Evolutionary conservation across 2,888 invertebrate species (phyloP).

Genomic region (Strigamia maritima): DNA sequence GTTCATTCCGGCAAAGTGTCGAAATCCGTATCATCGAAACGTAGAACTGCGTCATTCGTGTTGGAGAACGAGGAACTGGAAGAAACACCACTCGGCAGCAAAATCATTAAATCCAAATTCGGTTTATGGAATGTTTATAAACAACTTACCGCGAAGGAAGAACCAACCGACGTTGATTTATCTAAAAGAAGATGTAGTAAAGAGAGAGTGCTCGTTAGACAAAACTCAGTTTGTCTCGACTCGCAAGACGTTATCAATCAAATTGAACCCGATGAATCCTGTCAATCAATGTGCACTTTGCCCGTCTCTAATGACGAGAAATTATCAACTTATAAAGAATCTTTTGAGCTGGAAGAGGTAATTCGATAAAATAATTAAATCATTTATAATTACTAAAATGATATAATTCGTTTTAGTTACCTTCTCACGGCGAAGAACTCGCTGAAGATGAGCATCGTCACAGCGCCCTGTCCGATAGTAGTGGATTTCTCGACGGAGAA

Average conservation of each 20-base stretch:
- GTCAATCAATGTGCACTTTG: neutral
- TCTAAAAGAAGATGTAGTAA: slow-evolving; percentile 7
- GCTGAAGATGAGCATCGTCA: neutral
- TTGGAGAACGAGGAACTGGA: neutral
- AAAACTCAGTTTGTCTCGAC: slow-evolving; percentile 22
- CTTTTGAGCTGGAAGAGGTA: slow-evolving; percentile 42
- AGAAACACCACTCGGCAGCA: neutral
- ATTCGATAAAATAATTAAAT: neutral
- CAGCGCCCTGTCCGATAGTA: slow-evolving; percentile 40
- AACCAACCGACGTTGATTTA: neutral
- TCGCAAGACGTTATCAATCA: neutral
- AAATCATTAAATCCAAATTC: neutral
- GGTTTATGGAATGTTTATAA: neutral
- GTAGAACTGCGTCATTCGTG: neutral
- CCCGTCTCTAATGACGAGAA: slow-evolving; percentile 8
- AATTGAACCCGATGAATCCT: neutral
- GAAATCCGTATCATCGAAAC: neutral
- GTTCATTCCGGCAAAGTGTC: neutral
- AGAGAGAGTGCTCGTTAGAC: neutral
- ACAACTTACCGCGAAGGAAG: neutral
- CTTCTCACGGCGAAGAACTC: neutral
- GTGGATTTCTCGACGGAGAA: slow-evolving; percentile 40
- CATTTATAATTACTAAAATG: neutral
- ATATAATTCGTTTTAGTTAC: no score
- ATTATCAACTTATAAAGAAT: slow-evolving; percentile 35